Percentiles rank a stretch among this genome's conserved stretches.
These are phyloP conservation scores for Mionectes macconnelli DNA, from an alignment of 2,113 vertebrate genomes.

Conservation along the genomic window DNA sequence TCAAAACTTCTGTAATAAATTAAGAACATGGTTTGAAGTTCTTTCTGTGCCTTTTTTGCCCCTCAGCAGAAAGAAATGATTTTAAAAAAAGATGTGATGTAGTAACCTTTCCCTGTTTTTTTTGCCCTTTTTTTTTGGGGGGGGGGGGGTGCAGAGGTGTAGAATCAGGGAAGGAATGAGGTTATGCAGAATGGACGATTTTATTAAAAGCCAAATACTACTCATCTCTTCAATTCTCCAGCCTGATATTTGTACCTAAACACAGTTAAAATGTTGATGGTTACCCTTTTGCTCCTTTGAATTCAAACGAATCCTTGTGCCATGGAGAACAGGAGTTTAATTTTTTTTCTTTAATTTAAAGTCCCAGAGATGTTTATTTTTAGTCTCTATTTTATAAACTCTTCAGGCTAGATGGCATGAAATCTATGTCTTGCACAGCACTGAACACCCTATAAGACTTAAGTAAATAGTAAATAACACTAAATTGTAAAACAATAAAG, in stretches of 20 bases:
- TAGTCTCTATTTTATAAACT: not conserved
- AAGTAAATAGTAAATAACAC: not conserved
- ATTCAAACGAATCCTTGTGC: not conserved
- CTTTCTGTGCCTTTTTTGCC: not conserved
- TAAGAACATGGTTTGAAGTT: not conserved
- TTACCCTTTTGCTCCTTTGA: not conserved
- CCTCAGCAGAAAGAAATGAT: not conserved
- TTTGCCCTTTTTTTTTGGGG: not conserved
- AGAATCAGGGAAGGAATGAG: not conserved
- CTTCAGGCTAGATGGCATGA: not conserved
- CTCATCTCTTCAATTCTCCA: not conserved
- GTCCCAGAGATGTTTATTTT: not conserved
- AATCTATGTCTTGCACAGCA: not conserved
- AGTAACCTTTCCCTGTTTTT: not conserved
- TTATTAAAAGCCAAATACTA: not conserved
- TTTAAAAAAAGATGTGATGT: not conserved
- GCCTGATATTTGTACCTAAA: not conserved
- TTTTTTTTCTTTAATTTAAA: not conserved
- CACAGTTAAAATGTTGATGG: not conserved
- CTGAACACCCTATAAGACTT: not conserved
- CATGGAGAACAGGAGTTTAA: not conserved
- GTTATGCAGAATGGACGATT: not conserved
- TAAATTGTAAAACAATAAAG: not conserved
- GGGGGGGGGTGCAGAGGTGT: rapidly evolving
- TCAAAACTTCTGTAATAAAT: not conserved